These are phyloP conservation scores for Drosophila siamana DNA, from an alignment of 2,888 invertebrate genomes.

Conservation along the genomic window DNA sequence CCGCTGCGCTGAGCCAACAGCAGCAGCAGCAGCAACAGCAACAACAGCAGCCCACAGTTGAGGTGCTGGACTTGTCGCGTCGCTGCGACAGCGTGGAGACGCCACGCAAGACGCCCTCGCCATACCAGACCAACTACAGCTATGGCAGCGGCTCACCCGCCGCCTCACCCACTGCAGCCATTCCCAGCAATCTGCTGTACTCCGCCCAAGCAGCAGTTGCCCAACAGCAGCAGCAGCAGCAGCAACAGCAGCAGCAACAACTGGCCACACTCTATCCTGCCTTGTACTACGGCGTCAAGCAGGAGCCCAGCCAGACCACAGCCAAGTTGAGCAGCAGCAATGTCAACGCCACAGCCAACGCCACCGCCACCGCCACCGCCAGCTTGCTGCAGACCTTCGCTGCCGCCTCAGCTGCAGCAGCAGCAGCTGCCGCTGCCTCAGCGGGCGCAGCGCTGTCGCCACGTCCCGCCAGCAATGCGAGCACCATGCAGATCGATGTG, in stretches of 20 bases:
- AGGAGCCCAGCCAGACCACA: slow-evolving; percentile 54
- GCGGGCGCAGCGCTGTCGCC: slow-evolving; percentile 60
- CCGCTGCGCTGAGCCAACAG: slow-evolving; percentile 66
- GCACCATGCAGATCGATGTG: slow-evolving; percentile 70
- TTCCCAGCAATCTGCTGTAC: slow-evolving; percentile 60
- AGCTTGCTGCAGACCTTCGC: slow-evolving; percentile 17
- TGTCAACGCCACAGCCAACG: slow-evolving; percentile 47
- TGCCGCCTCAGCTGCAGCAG: slow-evolving; percentile 51
- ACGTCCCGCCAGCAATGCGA: slow-evolving; percentile 57
- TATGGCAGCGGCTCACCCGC: slow-evolving; percentile 80
- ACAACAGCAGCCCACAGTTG: slow-evolving; percentile 55
- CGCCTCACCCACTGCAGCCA: slow-evolving; percentile 64
- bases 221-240: slow-evolving; percentile 58
- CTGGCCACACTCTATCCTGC: slow-evolving; percentile 70
- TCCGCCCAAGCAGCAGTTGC: slow-evolving; percentile 51
- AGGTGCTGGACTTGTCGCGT: slow-evolving; percentile 84
- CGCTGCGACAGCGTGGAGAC: slow-evolving; percentile 84
- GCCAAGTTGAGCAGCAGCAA: slow-evolving; percentile 37
- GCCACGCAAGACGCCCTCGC: slow-evolving; percentile 83
- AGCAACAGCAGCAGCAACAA: slow-evolving; percentile 55
- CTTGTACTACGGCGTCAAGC: slow-evolving; percentile 71
- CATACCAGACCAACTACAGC: slow-evolving; percentile 83
- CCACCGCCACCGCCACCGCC: slow-evolving; percentile 55
- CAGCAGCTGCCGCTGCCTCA: slow-evolving; percentile 46
- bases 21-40: slow-evolving; percentile 68